phyloP scores from a whole-genome alignment of 37 sponge, comb jelly and placozoan species.

The Oopsacas minuta region DNA sequence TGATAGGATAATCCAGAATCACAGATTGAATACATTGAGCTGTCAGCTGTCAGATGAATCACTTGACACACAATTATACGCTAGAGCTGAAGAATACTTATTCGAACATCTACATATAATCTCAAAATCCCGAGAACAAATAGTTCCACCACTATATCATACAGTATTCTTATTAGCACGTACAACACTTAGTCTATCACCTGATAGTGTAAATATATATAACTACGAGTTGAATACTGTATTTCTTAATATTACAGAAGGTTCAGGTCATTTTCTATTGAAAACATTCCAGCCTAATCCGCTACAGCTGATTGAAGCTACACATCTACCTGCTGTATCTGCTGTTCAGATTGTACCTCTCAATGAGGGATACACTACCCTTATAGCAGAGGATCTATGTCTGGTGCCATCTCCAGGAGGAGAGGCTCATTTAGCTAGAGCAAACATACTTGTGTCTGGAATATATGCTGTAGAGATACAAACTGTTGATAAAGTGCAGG shows the following conservation, averaged over 20 bases:
- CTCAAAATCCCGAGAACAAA: neutral
- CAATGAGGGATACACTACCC: slow-evolving; percentile 33
- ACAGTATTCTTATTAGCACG: neutral
- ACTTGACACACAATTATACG: neutral
- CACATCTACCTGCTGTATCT: slow-evolving; percentile 2
- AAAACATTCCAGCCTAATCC: neutral
- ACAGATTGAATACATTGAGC: neutral
- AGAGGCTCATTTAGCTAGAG: neutral
- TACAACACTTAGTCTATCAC: neutral
- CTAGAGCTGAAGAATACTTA: neutral
- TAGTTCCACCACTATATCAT: neutral
- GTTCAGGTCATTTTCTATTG: slow-evolving; percentile 47
- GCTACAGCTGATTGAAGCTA: slow-evolving; percentile 11
- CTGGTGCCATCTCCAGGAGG: slow-evolving; percentile 21
- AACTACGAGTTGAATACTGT: neutral
- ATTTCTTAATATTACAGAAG: slow-evolving; percentile 24
- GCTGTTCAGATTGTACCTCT: slow-evolving; percentile 30
- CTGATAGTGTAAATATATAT: neutral
- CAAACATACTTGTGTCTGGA: slow-evolving; percentile 32
- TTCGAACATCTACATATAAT: neutral
- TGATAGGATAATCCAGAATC: neutral
- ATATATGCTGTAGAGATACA: slow-evolving; percentile 31
- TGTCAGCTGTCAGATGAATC: neutral
- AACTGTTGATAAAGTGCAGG: slow-evolving; percentile 24
- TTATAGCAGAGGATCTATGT: slow-evolving; percentile 43